Conservation (phyloP, 2,888 invertebrate genomes). For the Blera fallax region DNA sequence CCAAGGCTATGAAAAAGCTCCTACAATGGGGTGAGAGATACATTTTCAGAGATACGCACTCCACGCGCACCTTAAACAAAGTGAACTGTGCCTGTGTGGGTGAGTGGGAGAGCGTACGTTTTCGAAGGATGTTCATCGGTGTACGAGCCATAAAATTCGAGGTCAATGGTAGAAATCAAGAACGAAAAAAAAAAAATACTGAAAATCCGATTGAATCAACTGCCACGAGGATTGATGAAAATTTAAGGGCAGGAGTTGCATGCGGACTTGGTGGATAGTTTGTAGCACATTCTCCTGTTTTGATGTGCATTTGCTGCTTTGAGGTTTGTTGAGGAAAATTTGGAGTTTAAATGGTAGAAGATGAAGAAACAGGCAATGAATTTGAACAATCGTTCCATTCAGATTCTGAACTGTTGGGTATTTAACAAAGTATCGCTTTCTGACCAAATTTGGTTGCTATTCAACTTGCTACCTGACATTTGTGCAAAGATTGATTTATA, state of each 20-base stretch:
- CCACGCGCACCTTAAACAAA: slow-evolving; percentile 14
- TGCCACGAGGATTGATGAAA: slow-evolving; percentile 15
- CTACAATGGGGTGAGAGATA: neutral
- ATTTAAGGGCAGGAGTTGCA: neutral
- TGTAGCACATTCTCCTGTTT: slow-evolving; percentile 20
- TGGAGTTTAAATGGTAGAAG: too few relatives aligned
- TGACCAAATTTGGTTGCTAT: too few relatives aligned
- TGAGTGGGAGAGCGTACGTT: neutral
- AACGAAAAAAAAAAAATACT: neutral
- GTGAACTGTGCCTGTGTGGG: neutral
- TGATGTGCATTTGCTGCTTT: too few relatives aligned
- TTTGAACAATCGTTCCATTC: too few relatives aligned
- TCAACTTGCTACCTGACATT: too few relatives aligned
- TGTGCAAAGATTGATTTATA: too few relatives aligned
- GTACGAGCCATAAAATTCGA: slow-evolving; percentile 50
- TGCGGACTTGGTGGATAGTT: neutral
- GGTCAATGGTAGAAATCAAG: slow-evolving; percentile 53
- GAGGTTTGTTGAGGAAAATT: too few relatives aligned
- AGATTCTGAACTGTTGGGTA: neutral
- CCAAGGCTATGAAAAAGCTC: slow-evolving; percentile 19
- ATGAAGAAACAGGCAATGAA: too few relatives aligned
- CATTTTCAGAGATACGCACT: slow-evolving; percentile 1
- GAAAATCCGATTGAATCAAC: slow-evolving; percentile 36
- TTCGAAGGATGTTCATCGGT: slow-evolving; percentile 39
- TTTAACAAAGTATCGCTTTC: too few relatives aligned